These are phyloP conservation scores for Paedocypris micromegethes DNA, from an alignment of 2,797 vertebrate species.

Conservation along the genomic window DNA sequence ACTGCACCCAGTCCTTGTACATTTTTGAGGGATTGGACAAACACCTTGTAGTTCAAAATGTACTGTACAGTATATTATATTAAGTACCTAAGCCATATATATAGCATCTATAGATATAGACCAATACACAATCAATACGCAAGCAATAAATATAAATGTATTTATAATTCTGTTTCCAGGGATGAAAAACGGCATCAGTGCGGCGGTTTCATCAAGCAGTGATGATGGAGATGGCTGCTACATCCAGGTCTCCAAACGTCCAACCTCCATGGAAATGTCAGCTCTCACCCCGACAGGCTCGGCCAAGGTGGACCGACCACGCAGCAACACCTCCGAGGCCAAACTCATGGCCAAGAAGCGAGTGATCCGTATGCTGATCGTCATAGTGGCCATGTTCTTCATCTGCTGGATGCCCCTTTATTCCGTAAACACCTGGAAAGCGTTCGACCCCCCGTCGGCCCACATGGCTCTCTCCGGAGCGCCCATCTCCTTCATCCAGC, in stretches of 20 bases:
- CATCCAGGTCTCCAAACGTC: constrained; percentile 68
- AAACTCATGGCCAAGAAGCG: constrained; percentile 89
- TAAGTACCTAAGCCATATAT: no score
- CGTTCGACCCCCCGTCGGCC: constrained; percentile 75
- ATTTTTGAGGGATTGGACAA: no score
- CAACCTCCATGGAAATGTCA: constrained; percentile 79
- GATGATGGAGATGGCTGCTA: constrained; percentile 90
- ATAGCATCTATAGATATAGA: no score
- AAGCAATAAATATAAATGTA: no score
- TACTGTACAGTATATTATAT: no score
- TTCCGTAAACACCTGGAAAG: constrained; percentile 88
- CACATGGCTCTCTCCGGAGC: constrained; percentile 75
- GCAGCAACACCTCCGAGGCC: constrained; percentile 77
- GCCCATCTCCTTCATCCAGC: constrained; percentile 92
- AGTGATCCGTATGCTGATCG: constrained; percentile 91
- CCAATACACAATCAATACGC: no score
- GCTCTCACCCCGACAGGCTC: constrained; percentile 57
- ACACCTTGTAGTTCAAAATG: no score
- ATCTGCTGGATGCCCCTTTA: constrained; percentile 94
- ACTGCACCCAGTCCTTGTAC: no score
- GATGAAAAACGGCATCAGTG: constrained; percentile 63
- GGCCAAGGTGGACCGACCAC: constrained; percentile 60
- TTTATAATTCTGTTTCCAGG: constrained; percentile 53
- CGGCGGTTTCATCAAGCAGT: constrained; percentile 40
- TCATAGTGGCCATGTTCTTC: constrained; percentile 89